Percentiles rank a stretch among this genome's conserved stretches.
phyloP scores from a whole-genome alignment of 2,888 invertebrate genomes.

The Acleris holmiana region DNA sequence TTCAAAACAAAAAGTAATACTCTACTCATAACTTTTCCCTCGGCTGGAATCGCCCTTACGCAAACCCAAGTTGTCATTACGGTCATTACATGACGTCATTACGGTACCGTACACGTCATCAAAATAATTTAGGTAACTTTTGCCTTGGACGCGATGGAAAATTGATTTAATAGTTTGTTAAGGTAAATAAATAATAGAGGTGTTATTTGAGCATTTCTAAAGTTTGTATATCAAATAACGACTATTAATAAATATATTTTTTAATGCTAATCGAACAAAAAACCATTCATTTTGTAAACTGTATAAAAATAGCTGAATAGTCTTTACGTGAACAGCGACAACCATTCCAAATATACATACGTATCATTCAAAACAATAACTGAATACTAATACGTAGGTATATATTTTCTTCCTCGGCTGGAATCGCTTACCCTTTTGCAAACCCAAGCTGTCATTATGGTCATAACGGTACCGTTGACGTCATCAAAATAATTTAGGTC shows the following conservation, averaged over 20 bases:
- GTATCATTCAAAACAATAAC: neutral
- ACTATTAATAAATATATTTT: too few relatives aligned
- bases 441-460: conserved; percentile 21
- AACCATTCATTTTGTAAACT: too few relatives aligned
- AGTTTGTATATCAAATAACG: too few relatives aligned
- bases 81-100: conserved; percentile 30
- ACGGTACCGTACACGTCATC: conserved; percentile 31
- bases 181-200: too few relatives aligned
- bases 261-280: too few relatives aligned
- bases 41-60: conserved; percentile 2
- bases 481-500: conserved; percentile 48
- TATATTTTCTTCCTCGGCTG: neutral
- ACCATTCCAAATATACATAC: too few relatives aligned
- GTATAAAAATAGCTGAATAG: too few relatives aligned
- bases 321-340: too few relatives aligned
- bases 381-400: too few relatives aligned
- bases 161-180: conserved; percentile 45
- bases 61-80: conserved; percentile 20
- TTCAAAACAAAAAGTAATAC: neutral
- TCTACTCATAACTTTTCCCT: neutral
- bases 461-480: conserved; percentile 32
- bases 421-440: conserved; percentile 14
- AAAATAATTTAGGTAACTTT: conserved; percentile 52
- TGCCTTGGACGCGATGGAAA: conserved; percentile 47
- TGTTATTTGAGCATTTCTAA: too few relatives aligned